phyloP scores from a whole-genome alignment of 2,888 invertebrate genomes.

The Philhelius pedissequus region DNA sequence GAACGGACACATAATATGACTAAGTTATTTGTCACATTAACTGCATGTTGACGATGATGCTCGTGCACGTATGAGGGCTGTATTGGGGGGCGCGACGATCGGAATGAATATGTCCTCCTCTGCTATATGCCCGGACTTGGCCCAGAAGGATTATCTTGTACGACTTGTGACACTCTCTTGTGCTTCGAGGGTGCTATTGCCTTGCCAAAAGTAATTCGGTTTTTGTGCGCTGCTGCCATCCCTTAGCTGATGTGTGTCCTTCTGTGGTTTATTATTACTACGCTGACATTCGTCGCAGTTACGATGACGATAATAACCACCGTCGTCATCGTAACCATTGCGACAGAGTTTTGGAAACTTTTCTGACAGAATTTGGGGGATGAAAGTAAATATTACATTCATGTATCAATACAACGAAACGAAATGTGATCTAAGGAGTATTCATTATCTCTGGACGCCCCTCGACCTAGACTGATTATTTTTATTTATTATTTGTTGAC shows the following conservation, averaged over 20 bases:
- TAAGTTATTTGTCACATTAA: conserved; percentile 67
- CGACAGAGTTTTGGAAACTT: neutral
- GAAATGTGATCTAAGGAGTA: conserved; percentile 27
- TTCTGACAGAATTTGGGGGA: neutral
- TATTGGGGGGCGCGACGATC: neutral
- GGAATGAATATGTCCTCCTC: neutral
- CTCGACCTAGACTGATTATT: conserved; percentile 18
- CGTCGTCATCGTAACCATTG: no score
- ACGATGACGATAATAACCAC: conserved; percentile 17
- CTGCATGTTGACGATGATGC: conserved; percentile 59
- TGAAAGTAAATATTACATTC: conserved; percentile 37
- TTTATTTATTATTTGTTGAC: conserved; percentile 51
- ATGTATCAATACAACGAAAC: conserved; percentile 22
- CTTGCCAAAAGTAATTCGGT: neutral
- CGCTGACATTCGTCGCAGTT: conserved; percentile 32
- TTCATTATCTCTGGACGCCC: neutral
- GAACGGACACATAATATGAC: conserved; percentile 67
- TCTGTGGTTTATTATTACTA: conserved; percentile 55
- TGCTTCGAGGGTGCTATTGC: conserved; percentile 26
- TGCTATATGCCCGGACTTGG: neutral
- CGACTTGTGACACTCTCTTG: conserved; percentile 55
- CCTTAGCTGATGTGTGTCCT: conserved; percentile 32
- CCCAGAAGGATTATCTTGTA: conserved; percentile 53
- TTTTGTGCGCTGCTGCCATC: neutral
- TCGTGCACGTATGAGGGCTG: neutral